Percentiles rank a stretch among this genome's conserved stretches.
phyloP scores from a whole-genome alignment of 2,113 vertebrate species.

The Grus americana region DNA sequence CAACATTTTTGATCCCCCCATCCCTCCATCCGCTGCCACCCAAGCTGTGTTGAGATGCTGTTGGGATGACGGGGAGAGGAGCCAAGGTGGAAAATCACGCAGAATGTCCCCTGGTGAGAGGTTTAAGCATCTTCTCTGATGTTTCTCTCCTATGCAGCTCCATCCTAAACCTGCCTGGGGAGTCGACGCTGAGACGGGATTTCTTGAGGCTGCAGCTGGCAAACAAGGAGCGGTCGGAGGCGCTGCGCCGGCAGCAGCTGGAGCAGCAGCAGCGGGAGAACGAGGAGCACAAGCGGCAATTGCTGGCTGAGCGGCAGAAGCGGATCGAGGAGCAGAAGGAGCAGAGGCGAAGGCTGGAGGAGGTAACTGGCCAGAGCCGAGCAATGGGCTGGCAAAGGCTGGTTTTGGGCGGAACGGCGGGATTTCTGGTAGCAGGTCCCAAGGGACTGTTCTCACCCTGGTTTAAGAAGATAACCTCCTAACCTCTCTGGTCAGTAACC shows the following conservation, averaged over 20 bases:
- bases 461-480: neutral
- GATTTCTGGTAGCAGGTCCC: neutral
- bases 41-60: neutral
- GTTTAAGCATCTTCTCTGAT: neutral
- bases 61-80: neutral
- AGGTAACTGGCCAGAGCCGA: conserved; percentile 73
- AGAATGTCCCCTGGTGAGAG: neutral
- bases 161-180: conserved; percentile 95
- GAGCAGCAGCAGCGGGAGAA: conserved; percentile 97
- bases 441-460: neutral
- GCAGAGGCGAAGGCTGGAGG: conserved; percentile 92
- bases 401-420: accelerated
- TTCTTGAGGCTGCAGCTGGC: conserved; percentile 96
- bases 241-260: conserved; percentile 93
- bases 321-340: conserved; percentile 98
- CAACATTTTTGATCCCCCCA: neutral
- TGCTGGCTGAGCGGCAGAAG: conserved; percentile 96
- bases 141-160: conserved; percentile 75
- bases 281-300: conserved; percentile 94
- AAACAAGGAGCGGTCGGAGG: conserved; percentile 96
- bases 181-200: conserved; percentile 93
- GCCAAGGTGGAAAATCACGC: accelerated
- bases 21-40: neutral
- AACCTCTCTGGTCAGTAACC: neutral
- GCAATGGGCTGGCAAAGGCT: neutral